A percentile compares a stretch with the other conserved stretches of the same genome.
phyloP scores from a whole-genome alignment of 2,113 vertebrate species.

The Patagioenas fasciata region DNA sequence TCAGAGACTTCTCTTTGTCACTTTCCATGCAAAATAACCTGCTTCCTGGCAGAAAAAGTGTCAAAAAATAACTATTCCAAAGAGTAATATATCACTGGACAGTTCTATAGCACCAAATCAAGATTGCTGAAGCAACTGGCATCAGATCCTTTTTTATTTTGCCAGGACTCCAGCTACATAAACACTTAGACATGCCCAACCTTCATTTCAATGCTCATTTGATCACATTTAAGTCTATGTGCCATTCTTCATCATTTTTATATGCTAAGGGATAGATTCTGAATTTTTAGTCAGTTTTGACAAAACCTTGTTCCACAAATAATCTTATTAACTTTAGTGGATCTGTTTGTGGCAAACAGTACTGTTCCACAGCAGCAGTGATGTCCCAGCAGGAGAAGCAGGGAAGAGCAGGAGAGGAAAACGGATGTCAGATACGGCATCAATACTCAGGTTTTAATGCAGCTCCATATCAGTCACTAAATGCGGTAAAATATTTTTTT shows the following conservation, averaged over 20 bases:
- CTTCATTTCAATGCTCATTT: slow-evolving; percentile 12
- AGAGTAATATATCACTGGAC: background rate
- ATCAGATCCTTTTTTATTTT: background rate
- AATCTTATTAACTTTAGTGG: background rate
- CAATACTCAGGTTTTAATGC: background rate
- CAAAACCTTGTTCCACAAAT: slow-evolving; percentile 12
- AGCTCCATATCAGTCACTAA: background rate
- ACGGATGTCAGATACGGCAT: background rate
- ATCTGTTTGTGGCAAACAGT: background rate
- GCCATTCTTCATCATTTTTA: slow-evolving; percentile 16
- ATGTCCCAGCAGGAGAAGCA: background rate
- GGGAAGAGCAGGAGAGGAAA: background rate
- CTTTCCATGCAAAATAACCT: background rate
- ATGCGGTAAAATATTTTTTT: background rate
- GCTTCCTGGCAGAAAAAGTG: background rate
- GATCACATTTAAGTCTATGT: background rate
- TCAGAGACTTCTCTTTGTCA: background rate
- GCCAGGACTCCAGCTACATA: background rate
- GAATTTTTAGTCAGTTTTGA: background rate
- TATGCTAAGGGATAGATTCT: background rate
- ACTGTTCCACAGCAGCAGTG: background rate
- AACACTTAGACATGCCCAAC: background rate
- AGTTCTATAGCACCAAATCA: background rate
- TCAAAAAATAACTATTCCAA: background rate
- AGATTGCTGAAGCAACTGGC: background rate